These are phyloP conservation scores for Kuschelorhynchus macadamiae DNA, from an alignment of 2,888 invertebrate species.

Conservation along the genomic window DNA sequence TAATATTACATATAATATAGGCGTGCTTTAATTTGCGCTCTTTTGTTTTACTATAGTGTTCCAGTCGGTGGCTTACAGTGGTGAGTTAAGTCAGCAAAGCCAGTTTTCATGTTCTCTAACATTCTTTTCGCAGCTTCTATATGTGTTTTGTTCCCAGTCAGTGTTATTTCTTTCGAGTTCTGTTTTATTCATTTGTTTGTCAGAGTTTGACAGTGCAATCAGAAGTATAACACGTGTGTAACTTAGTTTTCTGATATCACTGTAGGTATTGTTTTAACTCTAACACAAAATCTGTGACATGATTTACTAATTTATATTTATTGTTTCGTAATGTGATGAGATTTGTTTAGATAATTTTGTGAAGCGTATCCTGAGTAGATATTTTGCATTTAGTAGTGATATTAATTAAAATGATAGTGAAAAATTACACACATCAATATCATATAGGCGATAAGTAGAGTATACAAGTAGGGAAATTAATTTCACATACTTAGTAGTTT, in stretches of 20 bases:
- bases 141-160: conserved; percentile 15
- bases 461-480: too few species aligned
- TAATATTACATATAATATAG: conserved; percentile 35
- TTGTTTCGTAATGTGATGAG: too few species aligned
- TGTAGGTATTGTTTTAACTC: conserved; percentile 3
- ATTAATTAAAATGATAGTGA: too few species aligned
- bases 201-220: background rate
- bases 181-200: background rate
- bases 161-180: conserved; percentile 10
- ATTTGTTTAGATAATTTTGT: too few species aligned
- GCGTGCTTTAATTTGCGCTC: conserved; percentile 32
- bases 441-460: too few species aligned
- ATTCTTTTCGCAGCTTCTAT: conserved; percentile 32
- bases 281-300: conserved; percentile 38
- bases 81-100: conserved; percentile 74
- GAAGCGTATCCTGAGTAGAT: too few species aligned
- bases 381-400: too few species aligned
- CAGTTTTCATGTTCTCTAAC: conserved; percentile 31
- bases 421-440: too few species aligned
- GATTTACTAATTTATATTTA: conserved; percentile 18
- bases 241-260: background rate
- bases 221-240: background rate
- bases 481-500: too few species aligned
- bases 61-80: conserved; percentile 96
- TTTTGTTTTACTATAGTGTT: conserved; percentile 77